phyloP scores from a whole-genome alignment of 1,140 invertebrate genomes.

The Calliphora vicina region DNA sequence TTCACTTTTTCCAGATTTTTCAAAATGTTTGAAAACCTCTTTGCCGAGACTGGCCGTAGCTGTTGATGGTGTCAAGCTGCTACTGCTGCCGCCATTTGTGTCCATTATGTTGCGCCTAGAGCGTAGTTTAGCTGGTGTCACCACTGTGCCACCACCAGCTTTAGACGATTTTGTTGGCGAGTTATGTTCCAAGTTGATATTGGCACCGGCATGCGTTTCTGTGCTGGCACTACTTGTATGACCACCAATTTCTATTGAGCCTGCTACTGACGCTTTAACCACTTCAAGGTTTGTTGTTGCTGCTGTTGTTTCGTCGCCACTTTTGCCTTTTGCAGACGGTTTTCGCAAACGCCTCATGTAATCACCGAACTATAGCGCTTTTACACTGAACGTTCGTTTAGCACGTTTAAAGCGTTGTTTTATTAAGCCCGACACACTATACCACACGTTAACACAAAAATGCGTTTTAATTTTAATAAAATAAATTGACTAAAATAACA shows the following conservation, averaged over 20 bases:
- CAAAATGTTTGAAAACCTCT: conserved; percentile 59
- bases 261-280: not conserved
- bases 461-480: not conserved
- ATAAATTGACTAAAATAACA: not conserved
- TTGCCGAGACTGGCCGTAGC: conserved; percentile 40
- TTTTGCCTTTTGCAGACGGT: conserved; percentile 28
- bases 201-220: conserved; percentile 20
- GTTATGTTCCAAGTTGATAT: not conserved
- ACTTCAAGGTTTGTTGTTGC: not conserved
- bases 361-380: not conserved
- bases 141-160: not conserved
- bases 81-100: not conserved
- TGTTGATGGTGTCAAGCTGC: not conserved
- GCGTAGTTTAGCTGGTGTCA: conserved; percentile 17
- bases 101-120: conserved; percentile 1
- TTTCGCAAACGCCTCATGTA: conserved; percentile 31
- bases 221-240: not conserved
- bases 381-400: not conserved
- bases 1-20: conserved; percentile 56
- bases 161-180: not conserved
- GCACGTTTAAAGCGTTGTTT: not conserved
- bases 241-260: not conserved
- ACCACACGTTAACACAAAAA: not conserved
- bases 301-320: conserved; percentile 14
- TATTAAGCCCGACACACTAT: not conserved